Evolutionary conservation across 2,888 invertebrate species (phyloP).

Genomic region (Cremastinae sp.): DNA sequence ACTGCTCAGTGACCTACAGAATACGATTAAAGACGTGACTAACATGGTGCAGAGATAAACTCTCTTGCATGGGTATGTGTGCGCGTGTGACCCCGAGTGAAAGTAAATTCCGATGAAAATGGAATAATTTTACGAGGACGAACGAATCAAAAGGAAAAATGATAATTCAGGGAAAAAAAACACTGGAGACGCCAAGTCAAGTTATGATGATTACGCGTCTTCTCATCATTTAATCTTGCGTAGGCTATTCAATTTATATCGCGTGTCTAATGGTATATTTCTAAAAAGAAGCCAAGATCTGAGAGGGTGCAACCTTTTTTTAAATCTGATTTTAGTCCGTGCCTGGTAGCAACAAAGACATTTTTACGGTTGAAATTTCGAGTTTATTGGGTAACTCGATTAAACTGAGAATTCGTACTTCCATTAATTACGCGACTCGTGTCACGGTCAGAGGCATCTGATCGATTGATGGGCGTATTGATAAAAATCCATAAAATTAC

Average conservation of each 20-base stretch:
- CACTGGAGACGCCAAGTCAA: slow-evolving; percentile 17
- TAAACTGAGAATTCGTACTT: not conserved
- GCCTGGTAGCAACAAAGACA: not conserved
- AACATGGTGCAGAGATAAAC: slow-evolving; percentile 87
- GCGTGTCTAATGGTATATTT: slow-evolving; percentile 20
- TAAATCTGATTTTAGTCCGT: not conserved
- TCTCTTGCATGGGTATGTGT: slow-evolving; percentile 18
- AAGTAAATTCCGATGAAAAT: slow-evolving; percentile 14
- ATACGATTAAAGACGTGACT: slow-evolving; percentile 87
- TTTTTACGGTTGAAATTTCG: not conserved
- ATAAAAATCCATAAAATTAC: slow-evolving; percentile 47
- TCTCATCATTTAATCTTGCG: slow-evolving; percentile 49
- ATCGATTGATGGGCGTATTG: slow-evolving; percentile 34
- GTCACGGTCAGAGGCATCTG: slow-evolving; percentile 19
- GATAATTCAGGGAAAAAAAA: slow-evolving; percentile 20
- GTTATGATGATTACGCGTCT: slow-evolving; percentile 45
- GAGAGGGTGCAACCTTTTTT: not conserved
- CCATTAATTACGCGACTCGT: slow-evolving; percentile 9
- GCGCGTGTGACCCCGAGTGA: slow-evolving; percentile 8
- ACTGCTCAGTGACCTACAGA: slow-evolving; percentile 87
- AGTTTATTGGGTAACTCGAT: not conserved
- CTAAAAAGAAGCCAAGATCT: not conserved
- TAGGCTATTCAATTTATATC: slow-evolving; percentile 41
- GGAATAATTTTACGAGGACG: slow-evolving; percentile 1
- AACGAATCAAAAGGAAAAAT: slow-evolving; percentile 35